Percentiles rank a stretch among this genome's conserved stretches.
These are phyloP conservation scores for Axis porcinus DNA, from an alignment of 2,113 vertebrate species.

Conservation along the genomic window DNA sequence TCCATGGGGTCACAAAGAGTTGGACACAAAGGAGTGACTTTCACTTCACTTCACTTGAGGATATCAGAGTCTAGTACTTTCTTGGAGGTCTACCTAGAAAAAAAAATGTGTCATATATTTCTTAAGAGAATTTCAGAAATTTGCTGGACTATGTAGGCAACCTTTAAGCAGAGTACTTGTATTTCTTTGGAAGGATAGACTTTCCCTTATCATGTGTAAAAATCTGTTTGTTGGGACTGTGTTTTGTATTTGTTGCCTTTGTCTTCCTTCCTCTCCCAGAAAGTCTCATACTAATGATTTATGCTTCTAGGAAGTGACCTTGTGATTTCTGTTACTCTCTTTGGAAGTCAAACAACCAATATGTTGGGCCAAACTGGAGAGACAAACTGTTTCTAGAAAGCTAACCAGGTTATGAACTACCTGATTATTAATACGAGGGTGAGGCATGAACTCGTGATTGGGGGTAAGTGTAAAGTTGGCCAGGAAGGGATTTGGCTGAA, in stretches of 20 bases:
- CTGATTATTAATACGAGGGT: background rate
- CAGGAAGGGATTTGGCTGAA: background rate
- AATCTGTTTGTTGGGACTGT: background rate
- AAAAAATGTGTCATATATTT: background rate
- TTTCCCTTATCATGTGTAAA: background rate
- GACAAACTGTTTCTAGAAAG: background rate
- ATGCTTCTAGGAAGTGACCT: background rate
- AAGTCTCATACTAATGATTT: background rate
- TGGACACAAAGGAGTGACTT: background rate
- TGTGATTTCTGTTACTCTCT: background rate
- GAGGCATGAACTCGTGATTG: background rate
- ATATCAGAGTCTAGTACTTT: background rate
- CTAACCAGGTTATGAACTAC: background rate
- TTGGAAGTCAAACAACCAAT: background rate
- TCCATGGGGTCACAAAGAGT: background rate
- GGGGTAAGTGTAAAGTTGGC: background rate
- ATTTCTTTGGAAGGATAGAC: background rate
- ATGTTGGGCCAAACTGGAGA: background rate
- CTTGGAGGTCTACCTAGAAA: background rate
- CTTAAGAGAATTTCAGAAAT: background rate
- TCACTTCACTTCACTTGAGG: background rate
- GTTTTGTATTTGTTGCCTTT: background rate
- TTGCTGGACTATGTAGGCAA: background rate
- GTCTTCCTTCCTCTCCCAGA: background rate
- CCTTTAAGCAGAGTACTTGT: background rate